Base-by-base conservation (phyloP, 1,140 invertebrate genomes). In the Plodia interpunctella region DNA sequence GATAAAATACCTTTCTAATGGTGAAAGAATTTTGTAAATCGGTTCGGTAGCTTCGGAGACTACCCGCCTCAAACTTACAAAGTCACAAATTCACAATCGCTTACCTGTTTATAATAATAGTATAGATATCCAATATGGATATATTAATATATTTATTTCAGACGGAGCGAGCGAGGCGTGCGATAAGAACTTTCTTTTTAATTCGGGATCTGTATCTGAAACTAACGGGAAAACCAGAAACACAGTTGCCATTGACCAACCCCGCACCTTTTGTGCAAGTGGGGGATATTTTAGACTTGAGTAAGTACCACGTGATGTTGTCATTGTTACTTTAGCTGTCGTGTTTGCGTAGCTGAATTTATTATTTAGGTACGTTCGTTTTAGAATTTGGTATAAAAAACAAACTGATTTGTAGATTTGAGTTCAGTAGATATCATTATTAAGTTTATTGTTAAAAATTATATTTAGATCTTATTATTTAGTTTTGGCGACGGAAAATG, bases 171-270 rank as follows among this genome's bases (percentile, higher is more conserved):
- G 97, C 97, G 9, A 92, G 98, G 54, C 92, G 96, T 65, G 96
- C 97, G 0, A 99, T 99, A 60, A 92, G 98, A 69, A 96, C 98
- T 1, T 99, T 98, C 79, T 98, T 99, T 79, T 88, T 98, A 32
- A 92, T 99, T 20, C 91, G 98, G 54, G 94, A 96, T 74, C 89
- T 98, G 18, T 96, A 95, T 44, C 82, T 98, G 63, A 93, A 93
- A 38, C 84, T 99, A 49, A 93, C 94, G 30, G 94, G 94, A 60
- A 96, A 98, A 81, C 76, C 91, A 25, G 98, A 99, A 90, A 94
- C 91, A 0, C 94, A 98, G 70, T 91, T 99, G 68, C 98, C 98
- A 8, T 87, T 99, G n/a, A 97, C 96, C 0, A 97, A 98, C 81
- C 94, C 95, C n/a, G 92, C 94, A 30, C 94, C 94, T 55, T 97